A percentile compares a stretch with the other conserved stretches of the same genome.
phyloP scores from a whole-genome alignment of 2,113 vertebrate genomes.

The Lepus americanus region DNA sequence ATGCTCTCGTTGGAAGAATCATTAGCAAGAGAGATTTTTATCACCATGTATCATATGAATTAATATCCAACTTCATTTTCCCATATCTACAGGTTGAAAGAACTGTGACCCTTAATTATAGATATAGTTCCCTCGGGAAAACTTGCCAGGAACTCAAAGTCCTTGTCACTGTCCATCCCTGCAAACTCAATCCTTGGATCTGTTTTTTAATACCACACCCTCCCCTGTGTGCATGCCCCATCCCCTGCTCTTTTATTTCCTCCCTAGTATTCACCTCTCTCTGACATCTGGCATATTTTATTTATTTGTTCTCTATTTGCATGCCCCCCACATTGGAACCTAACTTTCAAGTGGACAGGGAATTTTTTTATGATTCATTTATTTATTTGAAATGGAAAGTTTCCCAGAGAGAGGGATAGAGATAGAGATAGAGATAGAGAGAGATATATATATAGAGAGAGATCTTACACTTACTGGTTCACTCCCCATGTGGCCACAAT shows the following conservation, averaged over 20 bases:
- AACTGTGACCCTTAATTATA: slow-evolving; percentile 11
- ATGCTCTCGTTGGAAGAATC: slow-evolving; percentile 55
- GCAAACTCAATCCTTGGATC: background rate
- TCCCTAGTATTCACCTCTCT: background rate
- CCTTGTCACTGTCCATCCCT: slow-evolving; percentile 13
- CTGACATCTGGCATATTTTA: background rate
- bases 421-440: no score
- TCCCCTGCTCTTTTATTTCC: background rate
- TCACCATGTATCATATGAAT: background rate
- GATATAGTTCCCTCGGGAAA: slow-evolving; percentile 6
- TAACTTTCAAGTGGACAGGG: background rate
- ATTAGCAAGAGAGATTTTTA: slow-evolving; percentile 19
- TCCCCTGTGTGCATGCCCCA: background rate
- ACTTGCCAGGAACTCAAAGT: slow-evolving; percentile 28
- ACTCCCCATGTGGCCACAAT: no score
- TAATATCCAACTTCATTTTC: slow-evolving; percentile 22
- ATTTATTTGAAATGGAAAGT: no score
- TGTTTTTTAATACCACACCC: background rate
- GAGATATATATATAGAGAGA: no score
- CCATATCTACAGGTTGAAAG: background rate
- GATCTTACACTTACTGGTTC: no score
- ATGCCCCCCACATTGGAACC: background rate
- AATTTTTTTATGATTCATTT: background rate
- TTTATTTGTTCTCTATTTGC: background rate
- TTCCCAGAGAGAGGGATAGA: no score